Percentiles rank a stretch among this genome's conserved stretches.
phyloP scores from a whole-genome alignment of 2,797 vertebrate species.

The Philypnodon macrostomus region DNA sequence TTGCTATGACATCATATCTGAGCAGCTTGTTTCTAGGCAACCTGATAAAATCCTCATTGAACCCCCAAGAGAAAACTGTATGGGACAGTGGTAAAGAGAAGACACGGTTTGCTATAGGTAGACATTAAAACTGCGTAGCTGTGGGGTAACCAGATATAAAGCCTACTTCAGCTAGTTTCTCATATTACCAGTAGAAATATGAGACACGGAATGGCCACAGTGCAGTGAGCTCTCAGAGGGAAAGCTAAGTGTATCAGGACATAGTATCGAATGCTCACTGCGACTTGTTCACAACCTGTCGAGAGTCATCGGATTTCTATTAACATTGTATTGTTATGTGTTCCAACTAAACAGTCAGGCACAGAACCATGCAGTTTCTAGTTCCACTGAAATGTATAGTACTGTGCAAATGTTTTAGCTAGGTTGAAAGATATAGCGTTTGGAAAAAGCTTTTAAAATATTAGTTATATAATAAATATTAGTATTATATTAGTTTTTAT shows the following conservation, averaged over 20 bases:
- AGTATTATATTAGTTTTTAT: too few relatives aligned
- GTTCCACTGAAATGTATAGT: too few relatives aligned
- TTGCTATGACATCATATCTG: slow-evolving; percentile 77
- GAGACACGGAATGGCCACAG: slow-evolving; percentile 31
- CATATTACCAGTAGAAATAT: slow-evolving; percentile 45
- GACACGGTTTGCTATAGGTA: slow-evolving; percentile 19
- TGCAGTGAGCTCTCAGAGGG: slow-evolving; percentile 14
- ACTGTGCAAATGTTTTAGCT: too few relatives aligned
- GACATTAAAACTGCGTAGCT: slow-evolving; percentile 30
- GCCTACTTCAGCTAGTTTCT: slow-evolving; percentile 26
- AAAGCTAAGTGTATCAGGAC: slow-evolving; percentile 6
- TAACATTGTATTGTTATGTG: slow-evolving; percentile 4
- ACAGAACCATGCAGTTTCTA: too few relatives aligned
- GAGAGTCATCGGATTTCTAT: slow-evolving; percentile 3
- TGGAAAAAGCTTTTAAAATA: too few relatives aligned
- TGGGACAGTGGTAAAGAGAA: slow-evolving; percentile 1
- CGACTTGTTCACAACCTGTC: slow-evolving; percentile 17
- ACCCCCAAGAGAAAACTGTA: slow-evolving; percentile 34
- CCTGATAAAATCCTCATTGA: slow-evolving; percentile 80
- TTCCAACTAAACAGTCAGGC: too few relatives aligned
- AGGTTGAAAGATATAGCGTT: too few relatives aligned
- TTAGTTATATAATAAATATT: too few relatives aligned
- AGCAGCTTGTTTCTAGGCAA: slow-evolving; percentile 85
- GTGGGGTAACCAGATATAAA: slow-evolving; percentile 40
- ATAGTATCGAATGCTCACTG: slow-evolving; percentile 28